phyloP scores from a whole-genome alignment of 2,797 vertebrate species.

The Pantherophis alleghaniensis region DNA sequence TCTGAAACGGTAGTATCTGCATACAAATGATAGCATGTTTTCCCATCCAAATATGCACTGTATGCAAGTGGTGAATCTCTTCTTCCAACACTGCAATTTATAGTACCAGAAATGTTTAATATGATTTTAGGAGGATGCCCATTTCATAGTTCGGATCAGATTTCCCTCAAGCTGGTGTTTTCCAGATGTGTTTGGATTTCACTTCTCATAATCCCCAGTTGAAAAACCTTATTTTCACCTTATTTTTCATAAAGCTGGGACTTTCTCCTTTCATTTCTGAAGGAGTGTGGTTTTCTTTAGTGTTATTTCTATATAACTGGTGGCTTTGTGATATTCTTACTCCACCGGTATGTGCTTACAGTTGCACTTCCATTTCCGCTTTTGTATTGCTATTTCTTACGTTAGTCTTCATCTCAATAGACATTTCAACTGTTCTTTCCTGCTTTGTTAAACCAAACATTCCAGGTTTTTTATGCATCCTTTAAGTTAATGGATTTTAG shows the following conservation, averaged over 20 bases:
- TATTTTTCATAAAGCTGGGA: background rate
- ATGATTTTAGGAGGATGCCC: background rate
- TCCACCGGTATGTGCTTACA: background rate
- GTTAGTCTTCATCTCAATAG: background rate
- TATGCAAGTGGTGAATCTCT: background rate
- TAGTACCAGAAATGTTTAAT: background rate
- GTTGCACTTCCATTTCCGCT: conserved; percentile 2
- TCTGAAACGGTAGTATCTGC: background rate
- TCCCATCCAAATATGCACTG: background rate
- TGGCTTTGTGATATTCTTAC: background rate
- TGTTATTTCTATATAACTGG: background rate
- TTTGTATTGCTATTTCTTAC: background rate
- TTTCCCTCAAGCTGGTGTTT: background rate
- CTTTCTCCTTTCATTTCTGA: background rate
- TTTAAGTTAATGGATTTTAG: background rate
- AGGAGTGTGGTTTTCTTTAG: background rate
- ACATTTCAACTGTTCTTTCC: background rate
- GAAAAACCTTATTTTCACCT: background rate
- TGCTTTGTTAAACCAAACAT: background rate
- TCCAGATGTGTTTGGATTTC: background rate
- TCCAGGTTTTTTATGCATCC: background rate
- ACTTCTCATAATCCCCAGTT: background rate
- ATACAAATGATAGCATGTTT: background rate
- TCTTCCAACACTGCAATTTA: background rate
- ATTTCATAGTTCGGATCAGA: background rate